Percentiles rank a stretch among this genome's conserved stretches.
These are phyloP conservation scores for Saccostrea echinata DNA, from an alignment of 1,140 invertebrate species.

Conservation along the genomic window DNA sequence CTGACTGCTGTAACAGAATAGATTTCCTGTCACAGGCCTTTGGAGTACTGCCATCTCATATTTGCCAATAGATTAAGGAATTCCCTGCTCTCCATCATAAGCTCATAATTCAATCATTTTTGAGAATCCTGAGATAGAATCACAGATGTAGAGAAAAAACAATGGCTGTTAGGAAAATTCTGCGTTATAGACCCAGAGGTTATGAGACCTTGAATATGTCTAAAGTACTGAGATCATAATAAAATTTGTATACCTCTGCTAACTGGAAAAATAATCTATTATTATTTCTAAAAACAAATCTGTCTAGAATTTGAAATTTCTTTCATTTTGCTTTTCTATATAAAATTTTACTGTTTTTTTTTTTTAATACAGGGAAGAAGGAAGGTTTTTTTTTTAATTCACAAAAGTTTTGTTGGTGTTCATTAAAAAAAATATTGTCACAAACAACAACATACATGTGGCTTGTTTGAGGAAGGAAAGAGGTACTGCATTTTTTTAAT, in stretches of 20 bases:
- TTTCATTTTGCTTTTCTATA: neutral
- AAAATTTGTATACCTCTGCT: neutral
- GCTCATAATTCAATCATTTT: constrained; percentile 35
- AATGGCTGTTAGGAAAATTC: neutral
- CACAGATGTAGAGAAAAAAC: constrained; percentile 14
- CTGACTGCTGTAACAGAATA: neutral
- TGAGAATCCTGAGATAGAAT: constrained; percentile 13
- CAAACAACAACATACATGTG: no score
- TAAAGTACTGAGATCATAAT: neutral
- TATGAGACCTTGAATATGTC: neutral
- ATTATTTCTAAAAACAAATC: no score
- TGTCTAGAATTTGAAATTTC: no score
- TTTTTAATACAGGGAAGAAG: neutral
- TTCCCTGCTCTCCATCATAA: constrained; percentile 2
- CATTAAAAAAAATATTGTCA: neutral
- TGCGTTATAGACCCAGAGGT: neutral
- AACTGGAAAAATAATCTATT: no score
- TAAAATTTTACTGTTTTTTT: no score
- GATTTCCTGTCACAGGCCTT: constrained; percentile 13
- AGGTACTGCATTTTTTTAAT: no score
- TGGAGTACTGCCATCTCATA: constrained; percentile 15
- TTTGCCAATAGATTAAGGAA: constrained; percentile 23
- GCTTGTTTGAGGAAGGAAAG: neutral
- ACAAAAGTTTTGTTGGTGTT: neutral
- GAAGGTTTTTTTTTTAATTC: neutral